phyloP scores from a whole-genome alignment of 2,113 vertebrate species.

The Axis porcinus region DNA sequence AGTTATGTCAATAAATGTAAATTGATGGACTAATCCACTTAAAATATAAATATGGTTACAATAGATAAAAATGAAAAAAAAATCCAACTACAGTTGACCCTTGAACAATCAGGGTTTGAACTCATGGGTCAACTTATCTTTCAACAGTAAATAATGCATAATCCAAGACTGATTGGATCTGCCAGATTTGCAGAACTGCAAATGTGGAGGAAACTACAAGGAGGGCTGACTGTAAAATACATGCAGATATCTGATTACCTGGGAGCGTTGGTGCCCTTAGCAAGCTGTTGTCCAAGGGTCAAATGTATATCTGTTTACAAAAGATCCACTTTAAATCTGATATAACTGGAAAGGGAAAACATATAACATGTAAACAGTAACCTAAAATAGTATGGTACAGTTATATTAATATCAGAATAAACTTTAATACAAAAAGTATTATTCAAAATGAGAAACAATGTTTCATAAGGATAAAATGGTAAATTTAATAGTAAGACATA shows the following conservation, averaged over 20 bases:
- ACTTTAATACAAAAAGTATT: background rate
- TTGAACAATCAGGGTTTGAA: background rate
- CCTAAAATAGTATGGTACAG: background rate
- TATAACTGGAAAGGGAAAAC: background rate
- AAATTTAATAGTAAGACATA: background rate
- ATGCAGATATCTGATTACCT: background rate
- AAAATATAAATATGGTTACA: background rate
- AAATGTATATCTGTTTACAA: background rate
- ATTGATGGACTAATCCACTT: background rate
- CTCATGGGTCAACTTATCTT: background rate
- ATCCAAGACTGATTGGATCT: background rate
- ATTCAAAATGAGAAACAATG: background rate
- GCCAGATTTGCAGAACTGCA: background rate
- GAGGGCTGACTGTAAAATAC: background rate
- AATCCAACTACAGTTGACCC: background rate
- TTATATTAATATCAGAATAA: background rate
- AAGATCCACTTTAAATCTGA: background rate
- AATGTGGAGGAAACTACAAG: background rate
- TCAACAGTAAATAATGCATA: background rate
- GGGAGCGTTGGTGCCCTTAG: background rate
- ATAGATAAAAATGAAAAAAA: background rate
- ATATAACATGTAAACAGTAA: background rate
- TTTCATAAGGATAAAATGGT: background rate
- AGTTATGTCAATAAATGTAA: background rate
- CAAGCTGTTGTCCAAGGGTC: background rate